A percentile compares a stretch with the other conserved stretches of the same genome.
These are phyloP conservation scores for fruit fly (Drosophila melanogaster) DNA, from an alignment of 1,140 invertebrate species.

Conservation along the genomic window Release_6_plus_ISO1_MT NT_033777.3:21651501-21652000, in stretches of 20 bases:
- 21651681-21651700: conserved; percentile 83
- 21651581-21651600: conserved; percentile 6
- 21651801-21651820: conserved; percentile 6
- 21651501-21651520: not conserved
- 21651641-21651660: conserved; percentile 38
- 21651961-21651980: conserved; percentile 39
- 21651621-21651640: not conserved
- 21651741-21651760: conserved; percentile 31
- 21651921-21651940: not conserved
- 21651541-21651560: conserved; percentile 17
- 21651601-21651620: not conserved
- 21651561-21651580: conserved; percentile 14
- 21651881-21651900: conserved; percentile 5
- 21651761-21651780: conserved; percentile 74
- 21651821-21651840: conserved; percentile 24
- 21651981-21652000: conserved; percentile 36
- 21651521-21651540: conserved; percentile 33
- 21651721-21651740: conserved; percentile 56
- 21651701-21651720: conserved; percentile 83
- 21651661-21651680: conserved; percentile 64
- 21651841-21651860: conserved; percentile 68
- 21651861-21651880: conserved; percentile 55
- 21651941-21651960: conserved; percentile 62
- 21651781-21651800: conserved; percentile 6
- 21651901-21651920: not conserved